phyloP scores from a whole-genome alignment of 2,113 vertebrate species.

The Leiothrix lutea region DNA sequence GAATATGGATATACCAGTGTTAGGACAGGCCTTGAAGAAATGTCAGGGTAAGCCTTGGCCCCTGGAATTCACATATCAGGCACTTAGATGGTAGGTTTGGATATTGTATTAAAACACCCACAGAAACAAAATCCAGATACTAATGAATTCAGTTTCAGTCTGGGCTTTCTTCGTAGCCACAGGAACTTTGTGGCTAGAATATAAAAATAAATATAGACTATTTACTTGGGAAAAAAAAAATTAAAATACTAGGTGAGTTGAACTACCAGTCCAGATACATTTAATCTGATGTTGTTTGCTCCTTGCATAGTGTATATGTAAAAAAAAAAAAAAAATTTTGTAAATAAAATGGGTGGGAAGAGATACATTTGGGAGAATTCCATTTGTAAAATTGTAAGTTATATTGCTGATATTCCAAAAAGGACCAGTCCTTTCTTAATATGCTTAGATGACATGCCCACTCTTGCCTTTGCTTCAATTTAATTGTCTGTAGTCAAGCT shows the following conservation, averaged over 20 bases:
- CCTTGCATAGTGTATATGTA: not conserved
- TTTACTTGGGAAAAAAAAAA: not conserved
- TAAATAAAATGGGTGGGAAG: not conserved
- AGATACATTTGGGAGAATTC: not conserved
- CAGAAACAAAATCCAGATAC: not conserved
- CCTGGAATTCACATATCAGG: not conserved
- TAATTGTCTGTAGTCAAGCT: not conserved
- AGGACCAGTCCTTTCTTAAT: not conserved
- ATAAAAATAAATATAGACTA: not conserved
- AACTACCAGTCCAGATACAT: not conserved
- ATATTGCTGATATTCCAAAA: not conserved
- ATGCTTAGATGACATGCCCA: not conserved
- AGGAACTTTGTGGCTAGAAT: not conserved
- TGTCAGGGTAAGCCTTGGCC: not conserved
- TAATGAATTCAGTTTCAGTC: not conserved
- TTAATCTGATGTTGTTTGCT: not conserved
- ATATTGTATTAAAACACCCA: not conserved
- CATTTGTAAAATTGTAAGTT: not conserved
- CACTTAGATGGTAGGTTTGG: not conserved
- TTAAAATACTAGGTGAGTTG: not conserved
- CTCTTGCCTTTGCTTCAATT: not conserved
- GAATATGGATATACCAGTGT: not conserved
- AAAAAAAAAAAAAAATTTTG: not conserved
- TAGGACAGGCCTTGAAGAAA: not conserved
- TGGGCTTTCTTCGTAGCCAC: not conserved